phyloP scores from a whole-genome alignment of 2,888 invertebrate species.

The Acanthacorydalis orientalis region DNA sequence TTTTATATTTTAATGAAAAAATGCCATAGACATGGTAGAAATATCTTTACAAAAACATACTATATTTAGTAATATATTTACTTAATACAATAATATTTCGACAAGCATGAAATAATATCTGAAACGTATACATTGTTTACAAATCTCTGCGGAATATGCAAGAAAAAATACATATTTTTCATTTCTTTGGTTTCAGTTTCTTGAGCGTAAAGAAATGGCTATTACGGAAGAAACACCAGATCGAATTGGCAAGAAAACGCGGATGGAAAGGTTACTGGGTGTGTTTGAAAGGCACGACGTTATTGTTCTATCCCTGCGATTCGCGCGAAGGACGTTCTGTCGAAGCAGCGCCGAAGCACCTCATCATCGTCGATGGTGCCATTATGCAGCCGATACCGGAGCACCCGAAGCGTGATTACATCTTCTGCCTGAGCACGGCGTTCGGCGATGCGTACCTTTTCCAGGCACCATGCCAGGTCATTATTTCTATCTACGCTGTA shows the following conservation, averaged over 20 bases:
- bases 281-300: constrained; percentile 88
- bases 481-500: constrained; percentile 12
- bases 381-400: constrained; percentile 99
- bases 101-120: no score
- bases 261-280: constrained; percentile 99
- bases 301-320: constrained; percentile 91
- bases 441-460: constrained; percentile 96
- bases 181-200: constrained; percentile 47
- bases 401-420: constrained; percentile 93
- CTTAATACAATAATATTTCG: no score
- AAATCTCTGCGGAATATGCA: no score
- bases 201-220: constrained; percentile 97
- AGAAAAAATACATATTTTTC: constrained; percentile 2
- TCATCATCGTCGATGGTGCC: constrained; percentile 90
- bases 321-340: constrained; percentile 79
- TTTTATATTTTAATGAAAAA: no score
- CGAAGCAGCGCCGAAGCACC: constrained; percentile 85
- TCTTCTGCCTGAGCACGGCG: constrained; percentile 94
- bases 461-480: constrained; percentile 74
- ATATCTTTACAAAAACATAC: no score
- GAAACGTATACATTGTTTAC: no score
- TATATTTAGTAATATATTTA: no score
- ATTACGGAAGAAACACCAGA: constrained; percentile 88
- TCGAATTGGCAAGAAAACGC: constrained; percentile 86
- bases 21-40: no score